Base-by-base conservation (phyloP, 2,888 invertebrate species). In the Ornithoptera alexandrae region DNA sequence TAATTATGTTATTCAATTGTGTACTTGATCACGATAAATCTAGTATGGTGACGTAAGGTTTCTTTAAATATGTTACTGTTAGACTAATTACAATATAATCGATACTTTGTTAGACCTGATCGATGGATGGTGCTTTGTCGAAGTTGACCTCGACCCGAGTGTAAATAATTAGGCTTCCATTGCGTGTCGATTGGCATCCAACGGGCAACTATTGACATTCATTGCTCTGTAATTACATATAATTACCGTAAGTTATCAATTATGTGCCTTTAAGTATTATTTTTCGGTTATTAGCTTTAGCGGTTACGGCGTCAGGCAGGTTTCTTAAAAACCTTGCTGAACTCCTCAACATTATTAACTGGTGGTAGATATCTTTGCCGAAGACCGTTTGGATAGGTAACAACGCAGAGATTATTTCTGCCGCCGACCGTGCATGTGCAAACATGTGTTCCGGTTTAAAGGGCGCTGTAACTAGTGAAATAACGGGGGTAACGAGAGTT, bases 161-260 rank as follows among this genome's bases (percentile, higher is more conserved):
- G 50, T 50, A 50, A 50, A 61, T 66, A 42, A 59, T 46, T 66
- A 60, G 60, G 50, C 24, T 36, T 12, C 59, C 66, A 56, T 64
- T 64, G 64, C 64, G 64, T 64, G 64, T 36, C 57, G 57, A 64
- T 64, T 64, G 39, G 39, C 20, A 36, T 36, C 30, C 56, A 18
- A 12, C 50, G 18, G 17, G 50, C 50, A 50, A 50, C 17, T 15
- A 50, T 50, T 50, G 50, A 15, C 18, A 50, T 15, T 50, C 18
- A 64, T 20, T 57, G 56, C 36, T 56, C 18, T 24, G 24, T 53
- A 56, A 64, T 64, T 39, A 39, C 7, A 64, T 15, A 39, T 64
- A 57, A 64, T 57, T 36, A 15, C 56, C 57, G 57, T 20, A 50
- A 15, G 5, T 50, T 50, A 15, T 18, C 50, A 50, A 50, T 50